Evolutionary conservation across 2,113 vertebrate genomes (phyloP).

Genomic region (Myrmecobius fasciatus): DNA sequence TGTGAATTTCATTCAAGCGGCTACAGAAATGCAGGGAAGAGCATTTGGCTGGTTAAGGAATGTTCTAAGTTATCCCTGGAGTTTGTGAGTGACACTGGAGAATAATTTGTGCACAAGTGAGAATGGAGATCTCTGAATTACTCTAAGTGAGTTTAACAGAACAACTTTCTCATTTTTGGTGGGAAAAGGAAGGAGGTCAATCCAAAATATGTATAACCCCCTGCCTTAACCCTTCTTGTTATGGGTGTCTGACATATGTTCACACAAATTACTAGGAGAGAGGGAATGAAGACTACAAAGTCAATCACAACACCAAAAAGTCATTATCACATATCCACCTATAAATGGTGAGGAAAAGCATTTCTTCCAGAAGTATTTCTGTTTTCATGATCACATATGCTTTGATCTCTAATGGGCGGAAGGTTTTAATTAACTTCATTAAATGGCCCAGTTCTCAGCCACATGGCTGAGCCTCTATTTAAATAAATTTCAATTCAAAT

Average conservation of each 20-base stretch:
- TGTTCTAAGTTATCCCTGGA: neutral
- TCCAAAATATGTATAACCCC: neutral
- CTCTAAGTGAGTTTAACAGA: neutral
- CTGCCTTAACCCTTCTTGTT: neutral
- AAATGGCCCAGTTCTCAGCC: neutral
- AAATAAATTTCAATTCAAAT: slow-evolving; percentile 22
- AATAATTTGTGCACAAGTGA: neutral
- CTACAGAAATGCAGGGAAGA: neutral
- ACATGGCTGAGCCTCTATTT: neutral
- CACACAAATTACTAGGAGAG: neutral
- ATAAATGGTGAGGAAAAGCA: neutral
- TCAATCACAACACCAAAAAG: neutral
- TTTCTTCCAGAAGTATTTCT: neutral
- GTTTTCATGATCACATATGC: neutral
- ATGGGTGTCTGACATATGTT: neutral
- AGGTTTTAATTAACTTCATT: slow-evolving; percentile 33
- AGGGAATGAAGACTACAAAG: neutral
- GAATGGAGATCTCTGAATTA: neutral
- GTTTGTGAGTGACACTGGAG: neutral
- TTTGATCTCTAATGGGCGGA: neutral
- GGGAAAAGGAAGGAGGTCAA: neutral
- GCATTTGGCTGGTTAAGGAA: neutral
- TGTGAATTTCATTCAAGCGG: neutral
- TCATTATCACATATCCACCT: neutral
- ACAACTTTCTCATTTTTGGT: neutral